Base-by-base conservation (phyloP, 2,888 invertebrate species). In the Villa cingulata region DNA sequence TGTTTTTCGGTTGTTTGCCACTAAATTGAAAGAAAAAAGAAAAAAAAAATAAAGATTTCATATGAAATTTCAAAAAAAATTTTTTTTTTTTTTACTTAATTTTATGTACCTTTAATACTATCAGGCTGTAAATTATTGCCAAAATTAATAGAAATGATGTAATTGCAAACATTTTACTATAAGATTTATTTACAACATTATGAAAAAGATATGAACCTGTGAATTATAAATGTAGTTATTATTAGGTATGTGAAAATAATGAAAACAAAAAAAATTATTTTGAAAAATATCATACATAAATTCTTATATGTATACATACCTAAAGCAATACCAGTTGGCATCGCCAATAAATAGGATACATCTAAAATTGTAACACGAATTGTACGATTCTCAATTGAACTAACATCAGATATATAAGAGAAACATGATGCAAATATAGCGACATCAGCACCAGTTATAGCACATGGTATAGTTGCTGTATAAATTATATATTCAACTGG, bases 321-420 rank as follows among this genome's bases (percentile, higher is more conserved):
- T 51, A 84, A 60, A 23, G 84, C 83, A 7, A 86, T 78, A 39
- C 92, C 91, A 1, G 80, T 74, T 0, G 90, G 89, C 77, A 88
- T 85, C 0, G 91, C 83, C 48, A 81, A 77, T 55, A 91, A 74
- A 60, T 89, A 86, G 57, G 83, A 80, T 0, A 83, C 77, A 60
- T 92, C 91, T 46, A 91, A 65, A 43, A 92, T 78, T 0, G 87
- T 85, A 4, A 91, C 81, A 50, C 90, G 72, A 18, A 86, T 62
- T 0, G 91, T 91, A 49, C 90, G 74, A 55, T 80, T 77, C 49
- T 77, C 68, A 2, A 76, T 56, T 0, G 79, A 75, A 0, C 87
- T 79, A 18, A 88, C 74, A 58, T 90, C 89, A 1, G 87, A 80
- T 42, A 91, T 75, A 62, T 90, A 90, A 0, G 86, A 74, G 60